Evolutionary conservation across 2,888 invertebrate species (phyloP).

Genomic region (Strigamia transsilvanica): DNA sequence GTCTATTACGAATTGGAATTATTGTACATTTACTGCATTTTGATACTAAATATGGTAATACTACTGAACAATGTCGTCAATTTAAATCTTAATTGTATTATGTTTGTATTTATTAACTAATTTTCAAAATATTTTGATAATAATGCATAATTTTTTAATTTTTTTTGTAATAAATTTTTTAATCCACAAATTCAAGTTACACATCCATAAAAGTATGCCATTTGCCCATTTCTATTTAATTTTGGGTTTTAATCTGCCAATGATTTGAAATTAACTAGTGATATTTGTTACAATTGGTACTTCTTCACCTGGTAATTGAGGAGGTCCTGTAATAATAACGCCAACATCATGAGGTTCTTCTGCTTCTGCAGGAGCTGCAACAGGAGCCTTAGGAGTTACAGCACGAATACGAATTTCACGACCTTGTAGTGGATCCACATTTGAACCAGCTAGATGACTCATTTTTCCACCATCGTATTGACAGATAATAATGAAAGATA

Average conservation of each 20-base stretch:
- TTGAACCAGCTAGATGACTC: too few species aligned
- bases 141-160: background rate
- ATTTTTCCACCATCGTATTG: background rate
- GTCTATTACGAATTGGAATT: background rate
- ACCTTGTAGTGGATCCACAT: too few species aligned
- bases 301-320: background rate
- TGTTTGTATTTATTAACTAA: background rate
- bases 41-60: constrained; percentile 3
- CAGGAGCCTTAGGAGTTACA: too few species aligned
- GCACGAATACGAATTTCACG: too few species aligned
- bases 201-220: too few species aligned
- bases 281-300: background rate
- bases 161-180: background rate
- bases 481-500: constrained; percentile 1
- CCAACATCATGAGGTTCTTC: background rate
- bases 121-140: background rate
- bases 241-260: background rate
- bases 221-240: too few species aligned
- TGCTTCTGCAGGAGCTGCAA: background rate
- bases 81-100: background rate
- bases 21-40: constrained; percentile 8
- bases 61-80: background rate
- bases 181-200: background rate
- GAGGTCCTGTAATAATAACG: background rate
- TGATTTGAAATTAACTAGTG: background rate